These are phyloP conservation scores for Ictidomys tridecemlineatus DNA, from an alignment of 2,113 vertebrate species.

Conservation along the genomic window DNA sequence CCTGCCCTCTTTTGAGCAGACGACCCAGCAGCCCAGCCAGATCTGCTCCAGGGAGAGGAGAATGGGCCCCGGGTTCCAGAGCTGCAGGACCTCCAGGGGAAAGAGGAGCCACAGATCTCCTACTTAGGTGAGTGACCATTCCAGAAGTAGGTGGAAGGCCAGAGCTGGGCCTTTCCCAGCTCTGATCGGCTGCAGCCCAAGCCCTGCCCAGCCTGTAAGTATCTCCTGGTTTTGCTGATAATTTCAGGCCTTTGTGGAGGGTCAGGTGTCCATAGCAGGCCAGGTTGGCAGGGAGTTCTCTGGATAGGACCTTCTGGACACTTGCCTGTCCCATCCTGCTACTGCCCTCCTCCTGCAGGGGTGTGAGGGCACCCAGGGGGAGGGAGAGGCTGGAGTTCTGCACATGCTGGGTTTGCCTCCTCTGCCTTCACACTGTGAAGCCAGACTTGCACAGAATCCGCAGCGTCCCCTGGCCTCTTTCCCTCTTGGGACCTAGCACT, in stretches of 20 bases:
- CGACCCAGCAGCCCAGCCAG: constrained; percentile 24
- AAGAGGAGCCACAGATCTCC: constrained; percentile 31
- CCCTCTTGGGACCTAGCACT: not conserved
- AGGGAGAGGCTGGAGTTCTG: too few relatives aligned
- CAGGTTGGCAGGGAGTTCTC: not conserved
- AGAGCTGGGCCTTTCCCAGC: not conserved
- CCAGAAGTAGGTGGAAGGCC: not conserved
- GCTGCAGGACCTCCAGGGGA: constrained; percentile 66
- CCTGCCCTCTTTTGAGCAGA: constrained; percentile 42
- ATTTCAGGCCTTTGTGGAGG: not conserved
- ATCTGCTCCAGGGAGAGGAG: constrained; percentile 63
- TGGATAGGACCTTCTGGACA: not conserved
- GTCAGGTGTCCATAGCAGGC: not conserved
- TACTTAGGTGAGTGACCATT: constrained; percentile 62
- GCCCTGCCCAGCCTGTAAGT: not conserved
- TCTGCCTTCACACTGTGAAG: not conserved
- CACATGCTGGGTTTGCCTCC: too few relatives aligned
- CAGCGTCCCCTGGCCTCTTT: not conserved
- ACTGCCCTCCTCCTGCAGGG: too few relatives aligned
- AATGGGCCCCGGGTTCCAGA: constrained; percentile 53
- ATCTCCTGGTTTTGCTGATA: not conserved
- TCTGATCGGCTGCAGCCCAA: not conserved
- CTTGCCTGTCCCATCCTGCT: not conserved
- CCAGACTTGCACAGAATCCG: not conserved
- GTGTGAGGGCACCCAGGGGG: not conserved